phyloP scores from a whole-genome alignment of 92 coral and sea anemone species.

The Anthopleura xanthogrammica region DNA sequence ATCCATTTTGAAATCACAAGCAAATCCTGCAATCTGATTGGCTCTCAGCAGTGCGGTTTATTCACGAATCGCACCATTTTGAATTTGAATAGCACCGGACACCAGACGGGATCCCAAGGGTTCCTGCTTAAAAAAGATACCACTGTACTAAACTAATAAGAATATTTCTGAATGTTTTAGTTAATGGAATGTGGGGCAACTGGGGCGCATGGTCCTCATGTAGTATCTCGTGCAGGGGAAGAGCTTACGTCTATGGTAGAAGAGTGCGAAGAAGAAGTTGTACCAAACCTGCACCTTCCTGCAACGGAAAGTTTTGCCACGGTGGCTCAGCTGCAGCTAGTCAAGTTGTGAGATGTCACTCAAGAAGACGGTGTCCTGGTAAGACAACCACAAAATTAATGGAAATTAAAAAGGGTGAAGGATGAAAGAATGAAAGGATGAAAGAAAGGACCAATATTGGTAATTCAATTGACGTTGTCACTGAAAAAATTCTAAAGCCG shows the following conservation, averaged over 20 bases:
- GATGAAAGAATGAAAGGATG: too few species aligned
- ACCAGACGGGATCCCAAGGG: too few species aligned
- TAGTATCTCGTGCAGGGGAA: conserved; percentile 21
- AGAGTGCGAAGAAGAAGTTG: conserved; percentile 28
- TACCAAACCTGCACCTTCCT: conserved; percentile 24
- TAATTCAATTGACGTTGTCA: too few species aligned
- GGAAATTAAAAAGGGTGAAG: too few species aligned
- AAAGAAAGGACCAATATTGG: too few species aligned
- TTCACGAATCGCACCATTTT: too few species aligned
- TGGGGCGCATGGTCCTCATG: conserved; percentile 28
- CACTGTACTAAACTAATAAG: not conserved
- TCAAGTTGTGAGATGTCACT: not conserved
- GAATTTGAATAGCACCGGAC: too few species aligned
- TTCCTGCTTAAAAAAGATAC: not conserved
- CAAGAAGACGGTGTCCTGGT: not conserved
- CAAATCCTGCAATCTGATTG: too few species aligned
- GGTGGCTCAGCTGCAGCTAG: conserved; percentile 9
- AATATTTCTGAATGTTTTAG: not conserved
- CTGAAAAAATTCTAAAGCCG: too few species aligned
- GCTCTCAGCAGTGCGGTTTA: too few species aligned
- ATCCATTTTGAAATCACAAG: too few species aligned
- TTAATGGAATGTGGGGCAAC: conserved; percentile 27
- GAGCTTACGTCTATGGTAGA: not conserved
- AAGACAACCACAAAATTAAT: too few species aligned
- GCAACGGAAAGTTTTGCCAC: conserved; percentile 14